Conservation (phyloP, 2,888 invertebrate genomes). For the Beris morrisii region DNA sequence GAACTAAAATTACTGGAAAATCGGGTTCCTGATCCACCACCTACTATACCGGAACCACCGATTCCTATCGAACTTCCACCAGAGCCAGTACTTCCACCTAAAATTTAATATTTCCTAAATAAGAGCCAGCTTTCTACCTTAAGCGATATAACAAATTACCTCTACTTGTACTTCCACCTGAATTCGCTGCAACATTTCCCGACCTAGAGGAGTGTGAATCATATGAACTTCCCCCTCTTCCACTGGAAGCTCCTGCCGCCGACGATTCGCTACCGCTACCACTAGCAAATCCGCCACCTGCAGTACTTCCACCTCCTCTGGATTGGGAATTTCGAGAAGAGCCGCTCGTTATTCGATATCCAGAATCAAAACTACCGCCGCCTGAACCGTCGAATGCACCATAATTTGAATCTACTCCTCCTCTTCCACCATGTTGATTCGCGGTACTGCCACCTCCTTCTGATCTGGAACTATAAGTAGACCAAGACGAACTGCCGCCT, state of each 20-base stretch:
- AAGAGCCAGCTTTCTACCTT: not conserved
- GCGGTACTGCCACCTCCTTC: slow-evolving; percentile 8
- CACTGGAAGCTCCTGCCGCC: not conserved
- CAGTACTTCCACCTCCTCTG: not conserved
- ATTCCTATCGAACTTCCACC: not conserved
- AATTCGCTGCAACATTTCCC: not conserved
- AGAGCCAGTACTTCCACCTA: not conserved
- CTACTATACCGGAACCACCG: slow-evolving; percentile 7
- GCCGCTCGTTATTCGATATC: not conserved
- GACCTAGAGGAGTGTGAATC: not conserved
- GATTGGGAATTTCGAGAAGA: slow-evolving; percentile 15
- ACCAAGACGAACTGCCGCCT: slow-evolving; percentile 4
- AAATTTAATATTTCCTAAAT: not conserved
- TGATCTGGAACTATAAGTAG: not conserved
- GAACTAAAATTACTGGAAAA: slow-evolving; percentile 6
- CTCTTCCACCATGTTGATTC: not conserved
- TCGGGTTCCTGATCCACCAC: slow-evolving; percentile 8
- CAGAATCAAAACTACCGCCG: slow-evolving; percentile 2
- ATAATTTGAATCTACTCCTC: not conserved
- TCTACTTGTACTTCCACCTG: not conserved
- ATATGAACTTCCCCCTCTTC: not conserved
- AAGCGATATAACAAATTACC: not conserved
- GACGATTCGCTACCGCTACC: not conserved
- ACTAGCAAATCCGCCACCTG: not conserved
- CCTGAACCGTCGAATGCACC: slow-evolving; percentile 1